Conservation (phyloP, 2,888 invertebrate genomes). For the Agriopis marginaria region DNA sequence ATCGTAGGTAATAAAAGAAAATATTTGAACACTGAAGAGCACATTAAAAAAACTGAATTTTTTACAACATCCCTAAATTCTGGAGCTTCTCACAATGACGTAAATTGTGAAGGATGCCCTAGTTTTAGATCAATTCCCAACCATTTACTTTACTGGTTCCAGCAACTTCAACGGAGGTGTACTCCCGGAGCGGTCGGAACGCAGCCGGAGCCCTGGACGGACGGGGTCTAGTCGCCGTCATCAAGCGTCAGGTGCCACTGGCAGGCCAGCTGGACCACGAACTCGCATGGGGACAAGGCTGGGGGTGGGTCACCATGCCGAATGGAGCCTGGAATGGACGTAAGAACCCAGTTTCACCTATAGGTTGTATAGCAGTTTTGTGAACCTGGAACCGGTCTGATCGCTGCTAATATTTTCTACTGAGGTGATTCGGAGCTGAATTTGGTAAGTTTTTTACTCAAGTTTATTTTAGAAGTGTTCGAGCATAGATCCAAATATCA, state of each 20-base stretch:
- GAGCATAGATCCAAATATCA: not conserved
- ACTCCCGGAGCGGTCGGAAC: conserved; percentile 66
- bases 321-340: conserved; percentile 89
- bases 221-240: conserved; percentile 80
- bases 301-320: conserved; percentile 90
- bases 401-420: not conserved
- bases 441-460: conserved; percentile 1
- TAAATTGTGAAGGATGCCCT: too few relatives aligned
- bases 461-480: not conserved
- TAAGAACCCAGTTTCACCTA: conserved; percentile 62
- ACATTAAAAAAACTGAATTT: too few relatives aligned
- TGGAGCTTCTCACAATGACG: too few relatives aligned
- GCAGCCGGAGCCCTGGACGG: conserved; percentile 76
- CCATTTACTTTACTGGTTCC: conserved; percentile 43
- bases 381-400: not conserved
- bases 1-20: too few relatives aligned
- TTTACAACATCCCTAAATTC: too few relatives aligned
- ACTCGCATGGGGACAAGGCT: conserved; percentile 90
- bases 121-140: too few relatives aligned
- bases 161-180: conserved; percentile 77
- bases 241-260: conserved; percentile 81
- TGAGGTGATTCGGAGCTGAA: not conserved
- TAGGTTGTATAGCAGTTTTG: not conserved
- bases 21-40: too few relatives aligned
- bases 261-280: conserved; percentile 85